These are phyloP conservation scores for Encarsia formosa DNA, from an alignment of 2,888 invertebrate species.

Conservation along the genomic window DNA sequence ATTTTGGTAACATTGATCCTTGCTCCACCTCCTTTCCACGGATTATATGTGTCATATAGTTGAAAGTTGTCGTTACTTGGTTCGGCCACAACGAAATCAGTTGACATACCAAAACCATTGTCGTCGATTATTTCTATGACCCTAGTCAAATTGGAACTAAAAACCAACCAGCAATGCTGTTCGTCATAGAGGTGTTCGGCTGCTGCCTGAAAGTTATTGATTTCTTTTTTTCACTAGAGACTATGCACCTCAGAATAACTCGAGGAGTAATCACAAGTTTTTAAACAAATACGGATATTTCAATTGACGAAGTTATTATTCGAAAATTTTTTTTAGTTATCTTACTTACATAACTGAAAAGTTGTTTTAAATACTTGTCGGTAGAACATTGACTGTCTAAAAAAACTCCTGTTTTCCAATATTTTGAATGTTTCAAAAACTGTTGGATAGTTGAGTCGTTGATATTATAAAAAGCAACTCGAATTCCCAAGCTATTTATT, in stretches of 20 bases:
- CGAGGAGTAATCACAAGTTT: no score
- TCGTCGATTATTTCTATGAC: slow-evolving; percentile 28
- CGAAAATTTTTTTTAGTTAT: neutral
- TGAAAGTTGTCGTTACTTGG: slow-evolving; percentile 19
- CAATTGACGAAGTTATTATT: neutral
- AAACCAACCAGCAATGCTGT: slow-evolving; percentile 5
- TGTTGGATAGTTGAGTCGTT: neutral
- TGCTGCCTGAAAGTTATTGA: neutral
- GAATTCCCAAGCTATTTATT: neutral
- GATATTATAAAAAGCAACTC: neutral
- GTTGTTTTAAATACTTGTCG: neutral
- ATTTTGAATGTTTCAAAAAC: neutral
- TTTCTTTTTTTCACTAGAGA: neutral
- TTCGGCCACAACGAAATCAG: slow-evolving; percentile 33
- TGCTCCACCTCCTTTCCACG: slow-evolving; percentile 37
- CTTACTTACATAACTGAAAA: slow-evolving; percentile 4
- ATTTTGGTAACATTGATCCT: slow-evolving; percentile 34
- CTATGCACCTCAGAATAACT: no score
- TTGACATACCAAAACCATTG: slow-evolving; percentile 29
- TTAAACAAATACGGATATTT: no score
- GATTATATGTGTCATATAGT: slow-evolving; percentile 40
- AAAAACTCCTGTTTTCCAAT: slow-evolving; percentile 7
- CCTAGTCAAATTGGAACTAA: slow-evolving; percentile 20
- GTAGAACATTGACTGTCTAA: neutral
- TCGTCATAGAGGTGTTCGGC: neutral